These are phyloP conservation scores for Hippotragus niger DNA, from an alignment of 2,113 vertebrate genomes.

Conservation along the genomic window DNA sequence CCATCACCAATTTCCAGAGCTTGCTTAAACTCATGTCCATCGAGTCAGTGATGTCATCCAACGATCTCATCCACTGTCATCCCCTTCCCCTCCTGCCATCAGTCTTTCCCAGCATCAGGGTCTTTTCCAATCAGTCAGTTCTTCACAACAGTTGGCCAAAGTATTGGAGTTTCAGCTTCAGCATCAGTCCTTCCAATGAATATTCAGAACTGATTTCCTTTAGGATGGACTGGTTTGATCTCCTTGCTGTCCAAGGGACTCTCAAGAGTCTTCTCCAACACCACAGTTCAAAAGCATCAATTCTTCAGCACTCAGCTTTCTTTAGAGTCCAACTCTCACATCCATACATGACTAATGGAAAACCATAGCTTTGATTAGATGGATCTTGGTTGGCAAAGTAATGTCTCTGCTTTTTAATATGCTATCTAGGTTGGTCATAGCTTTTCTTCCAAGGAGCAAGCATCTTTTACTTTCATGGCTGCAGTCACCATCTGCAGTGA, in stretches of 20 bases:
- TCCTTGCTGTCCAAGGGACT: background rate
- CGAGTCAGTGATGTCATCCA: background rate
- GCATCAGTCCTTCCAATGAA: background rate
- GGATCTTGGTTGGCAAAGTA: background rate
- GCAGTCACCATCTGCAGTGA: background rate
- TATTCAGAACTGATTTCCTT: background rate
- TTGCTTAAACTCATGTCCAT: rapidly evolving
- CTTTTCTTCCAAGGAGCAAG: background rate
- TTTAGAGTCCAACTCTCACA: background rate
- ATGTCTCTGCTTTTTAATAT: background rate
- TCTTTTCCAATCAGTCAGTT: background rate
- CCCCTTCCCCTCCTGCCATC: background rate
- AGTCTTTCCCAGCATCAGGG: background rate
- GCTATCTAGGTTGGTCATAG: background rate
- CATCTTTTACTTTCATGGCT: background rate
- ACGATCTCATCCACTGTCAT: background rate
- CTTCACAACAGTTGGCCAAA: background rate
- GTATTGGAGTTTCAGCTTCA: background rate
- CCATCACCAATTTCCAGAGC: background rate
- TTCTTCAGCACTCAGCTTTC: background rate
- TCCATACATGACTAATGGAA: background rate
- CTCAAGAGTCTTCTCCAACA: background rate
- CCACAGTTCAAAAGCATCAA: background rate
- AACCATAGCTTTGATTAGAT: background rate
- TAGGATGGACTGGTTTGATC: background rate